Base-by-base conservation (phyloP, 2,888 invertebrate genomes). In the Anoplius nigerrimus region DNA sequence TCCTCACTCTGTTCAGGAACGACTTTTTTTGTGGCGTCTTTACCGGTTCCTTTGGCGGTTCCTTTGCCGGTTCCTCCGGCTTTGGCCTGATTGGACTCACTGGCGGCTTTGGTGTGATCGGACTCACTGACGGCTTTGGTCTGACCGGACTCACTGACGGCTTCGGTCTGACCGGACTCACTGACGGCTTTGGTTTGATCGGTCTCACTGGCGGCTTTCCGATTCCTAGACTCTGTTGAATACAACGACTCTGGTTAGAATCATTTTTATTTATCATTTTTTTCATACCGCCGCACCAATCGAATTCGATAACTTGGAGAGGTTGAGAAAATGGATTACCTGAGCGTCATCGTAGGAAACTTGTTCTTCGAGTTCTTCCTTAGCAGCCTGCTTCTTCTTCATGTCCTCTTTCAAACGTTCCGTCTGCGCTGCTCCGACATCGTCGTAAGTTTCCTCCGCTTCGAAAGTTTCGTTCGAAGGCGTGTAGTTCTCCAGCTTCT, bases 1-100 rank as follows among this genome's bases (percentile, higher is more conserved):
- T 78, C 42, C 83, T 72, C 2, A 88, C 80, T 53, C 83, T 78
- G 54, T 82, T 75, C 52, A 87, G 65, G 52, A 87, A 87, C 0
- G 85, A 87, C 56, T 80, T 83, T 63, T 86, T 88, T 11, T 75
- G 76, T 1, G 76, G 71, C 0, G 79, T 67, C 60, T 82, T 82
- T 0, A 60, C 42, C 2, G 66, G n/a, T 15, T 74, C 73, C 0
- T 69, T 59, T 5, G n/a, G n/a, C n/a, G 58, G n/a, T 15, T 72
- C 78, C 2, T 70, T 64, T 11, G 34, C 11, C 21, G 59, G 46
- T 8, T 45, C 20, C 27, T 16, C 61, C 20, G 42, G 43, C 21
- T 69, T 73, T 11, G 46, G n/a, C 21, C 24, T 24, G 15, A 11
- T 2, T 46, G 45, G 21, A 22, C 43, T 58, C n/a, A 0, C 43